Evolutionary conservation across 2,888 invertebrate genomes (phyloP), one percentile per base, ranked within the genome.

Genomic region (Prosapia bicincta): DNA sequence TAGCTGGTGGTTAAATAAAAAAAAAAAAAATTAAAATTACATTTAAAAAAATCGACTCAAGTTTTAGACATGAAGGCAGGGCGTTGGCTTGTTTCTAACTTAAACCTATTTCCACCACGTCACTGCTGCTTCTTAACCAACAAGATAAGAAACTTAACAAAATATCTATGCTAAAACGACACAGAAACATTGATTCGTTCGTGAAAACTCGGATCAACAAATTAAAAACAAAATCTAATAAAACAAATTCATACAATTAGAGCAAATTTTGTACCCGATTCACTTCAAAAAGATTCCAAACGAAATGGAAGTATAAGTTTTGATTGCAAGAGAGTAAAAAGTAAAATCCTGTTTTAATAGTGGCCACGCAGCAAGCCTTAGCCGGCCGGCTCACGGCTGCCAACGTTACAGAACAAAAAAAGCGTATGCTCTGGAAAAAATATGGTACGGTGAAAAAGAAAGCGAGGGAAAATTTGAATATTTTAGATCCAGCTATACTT

Each of bases 41-140:
- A 54, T 54, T 54, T 20, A 54, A 54, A 38, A 54, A 54, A 54
- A 54, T 54, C 54, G 20, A 54, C 54, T 9, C 20, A 54, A 54
- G 20, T n/a, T 54, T 54, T 38, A 38, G 54, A 54, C 54, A 54
- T 54, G 54, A 54, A 54, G 54, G 54, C 54, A 54, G 54, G 54
- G 54, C 54, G 54, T 54, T 54, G 54, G 54, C 54, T 54, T 54
- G 54, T 20, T 54, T 54, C 54, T 54, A 54, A 54, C 54, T 54
- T 54, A 54, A 54, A 54, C 54, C 54, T 54, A 54, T 54, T 54
- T 54, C 54, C 54, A 54, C 54, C 54, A 54, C 54, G 54, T 54
- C 54, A 54, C 38, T 38, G 15, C 38, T 38, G 38, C 54, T 54
- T 54, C 54, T 54, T 54, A 54, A 54, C 54, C 54, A 54, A 54